A percentile compares a stretch with the other conserved stretches of the same genome.
These are phyloP conservation scores for Zelostemma sp. DNA, from an alignment of 1,140 invertebrate genomes.

Conservation along the genomic window DNA sequence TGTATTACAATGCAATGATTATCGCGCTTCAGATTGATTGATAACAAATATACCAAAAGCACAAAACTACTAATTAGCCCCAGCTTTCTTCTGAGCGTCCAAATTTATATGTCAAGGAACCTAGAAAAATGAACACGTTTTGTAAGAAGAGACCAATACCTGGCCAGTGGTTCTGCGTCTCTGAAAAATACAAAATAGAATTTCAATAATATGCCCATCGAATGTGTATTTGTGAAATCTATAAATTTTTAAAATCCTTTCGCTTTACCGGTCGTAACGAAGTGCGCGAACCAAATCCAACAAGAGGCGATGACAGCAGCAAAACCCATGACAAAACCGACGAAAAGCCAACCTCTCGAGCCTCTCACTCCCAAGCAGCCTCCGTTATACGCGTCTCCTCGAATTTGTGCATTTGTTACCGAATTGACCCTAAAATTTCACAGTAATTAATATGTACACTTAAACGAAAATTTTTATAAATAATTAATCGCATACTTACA, in stretches of 20 bases:
- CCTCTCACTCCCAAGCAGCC: constrained; percentile 91
- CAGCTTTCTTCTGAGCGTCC: constrained; percentile 91
- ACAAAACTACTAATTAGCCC: constrained; percentile 65
- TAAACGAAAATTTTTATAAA: too few relatives aligned
- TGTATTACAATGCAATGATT: constrained; percentile 9
- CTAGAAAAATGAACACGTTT: constrained; percentile 94
- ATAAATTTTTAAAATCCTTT: constrained; percentile 9
- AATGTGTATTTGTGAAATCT: neutral
- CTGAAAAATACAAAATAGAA: constrained; percentile 44
- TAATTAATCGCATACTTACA: constrained; percentile 75
- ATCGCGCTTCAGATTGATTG: constrained; percentile 11
- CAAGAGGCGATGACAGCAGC: constrained; percentile 93
- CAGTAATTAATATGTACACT: neutral
- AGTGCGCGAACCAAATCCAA: constrained; percentile 94
- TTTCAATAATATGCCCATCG: constrained; percentile 7
- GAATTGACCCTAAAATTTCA: constrained; percentile 85
- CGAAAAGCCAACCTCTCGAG: constrained; percentile 94
- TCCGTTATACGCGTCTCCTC: constrained; percentile 88
- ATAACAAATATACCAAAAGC: neutral
- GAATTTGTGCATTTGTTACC: constrained; percentile 94
- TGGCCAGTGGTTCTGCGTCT: constrained; percentile 75
- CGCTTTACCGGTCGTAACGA: constrained; percentile 62
- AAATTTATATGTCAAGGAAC: constrained; percentile 94
- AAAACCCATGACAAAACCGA: constrained; percentile 97
- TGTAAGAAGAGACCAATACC: constrained; percentile 95